A percentile compares a stretch with the other conserved stretches of the same genome.
Conservation (phyloP, 2,113 vertebrate species). For the Colinus virginianus region DNA sequence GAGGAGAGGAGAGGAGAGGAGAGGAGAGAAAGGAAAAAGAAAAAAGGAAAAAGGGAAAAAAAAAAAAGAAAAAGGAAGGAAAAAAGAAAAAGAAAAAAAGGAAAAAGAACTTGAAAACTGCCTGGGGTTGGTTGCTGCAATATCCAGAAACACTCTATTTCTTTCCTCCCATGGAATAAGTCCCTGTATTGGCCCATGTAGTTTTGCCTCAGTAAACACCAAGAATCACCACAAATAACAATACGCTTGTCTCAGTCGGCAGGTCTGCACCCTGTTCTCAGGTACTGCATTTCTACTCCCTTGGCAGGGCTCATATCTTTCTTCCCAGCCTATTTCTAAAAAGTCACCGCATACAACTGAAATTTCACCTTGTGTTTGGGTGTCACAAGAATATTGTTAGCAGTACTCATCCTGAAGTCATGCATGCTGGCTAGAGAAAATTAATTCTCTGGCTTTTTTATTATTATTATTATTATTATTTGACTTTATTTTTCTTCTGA, state of each 20-base stretch:
- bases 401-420: slow-evolving; percentile 14
- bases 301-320: slow-evolving; percentile 31
- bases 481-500: not conserved
- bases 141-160: not conserved
- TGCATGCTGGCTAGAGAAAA: not conserved
- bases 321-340: slow-evolving; percentile 27
- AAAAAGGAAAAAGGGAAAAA: fast-evolving
- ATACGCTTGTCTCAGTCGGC: slow-evolving; percentile 3
- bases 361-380: not conserved
- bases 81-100: fast-evolving
- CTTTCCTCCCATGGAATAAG: not conserved
- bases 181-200: not conserved
- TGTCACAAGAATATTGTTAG: not conserved
- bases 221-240: not conserved
- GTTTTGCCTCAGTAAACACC: slow-evolving; percentile 35
- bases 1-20: fast-evolving
- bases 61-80: fast-evolving
- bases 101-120: fast-evolving
- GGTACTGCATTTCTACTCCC: slow-evolving; percentile 10
- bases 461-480: not conserved
- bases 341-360: slow-evolving; percentile 13
- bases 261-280: not conserved
- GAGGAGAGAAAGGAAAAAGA: fast-evolving
- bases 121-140: not conserved
- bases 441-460: not conserved